Evolutionary conservation across 2,113 vertebrate genomes (phyloP).

Genomic region (Steatornis caripensis): DNA sequence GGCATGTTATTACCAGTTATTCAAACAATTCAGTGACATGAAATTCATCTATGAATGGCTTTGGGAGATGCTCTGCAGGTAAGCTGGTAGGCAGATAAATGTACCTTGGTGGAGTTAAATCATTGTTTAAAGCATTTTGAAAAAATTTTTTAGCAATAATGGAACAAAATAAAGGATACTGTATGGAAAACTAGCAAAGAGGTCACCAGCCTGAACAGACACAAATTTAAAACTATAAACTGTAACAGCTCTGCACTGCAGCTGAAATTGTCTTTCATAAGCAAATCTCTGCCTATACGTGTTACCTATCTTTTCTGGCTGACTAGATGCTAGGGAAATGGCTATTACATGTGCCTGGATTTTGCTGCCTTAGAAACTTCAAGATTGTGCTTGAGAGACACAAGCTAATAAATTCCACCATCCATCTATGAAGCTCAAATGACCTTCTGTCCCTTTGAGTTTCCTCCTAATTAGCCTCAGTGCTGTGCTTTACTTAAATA

Average conservation of each 20-base stretch:
- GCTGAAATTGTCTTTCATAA: not conserved
- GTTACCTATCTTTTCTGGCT: not conserved
- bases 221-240: not conserved
- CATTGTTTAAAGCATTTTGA: not conserved
- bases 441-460: not conserved
- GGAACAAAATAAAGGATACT: not conserved
- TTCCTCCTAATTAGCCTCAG: not conserved
- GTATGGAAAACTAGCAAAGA: not conserved
- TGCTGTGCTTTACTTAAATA: not conserved
- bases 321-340: not conserved
- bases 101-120: not conserved
- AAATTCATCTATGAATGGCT: not conserved
- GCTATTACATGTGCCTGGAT: not conserved
- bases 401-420: not conserved
- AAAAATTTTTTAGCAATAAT: not conserved
- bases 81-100: not conserved
- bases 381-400: not conserved
- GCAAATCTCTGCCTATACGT: not conserved
- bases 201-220: not conserved
- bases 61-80: not conserved
- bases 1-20: not conserved
- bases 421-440: not conserved
- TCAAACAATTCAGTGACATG: not conserved
- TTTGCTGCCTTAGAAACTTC: not conserved
- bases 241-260: not conserved